Percentiles rank a stretch among this genome's conserved stretches.
These are phyloP conservation scores for Melipona bicolor DNA, from an alignment of 2,888 invertebrate species.

Conservation along the genomic window DNA sequence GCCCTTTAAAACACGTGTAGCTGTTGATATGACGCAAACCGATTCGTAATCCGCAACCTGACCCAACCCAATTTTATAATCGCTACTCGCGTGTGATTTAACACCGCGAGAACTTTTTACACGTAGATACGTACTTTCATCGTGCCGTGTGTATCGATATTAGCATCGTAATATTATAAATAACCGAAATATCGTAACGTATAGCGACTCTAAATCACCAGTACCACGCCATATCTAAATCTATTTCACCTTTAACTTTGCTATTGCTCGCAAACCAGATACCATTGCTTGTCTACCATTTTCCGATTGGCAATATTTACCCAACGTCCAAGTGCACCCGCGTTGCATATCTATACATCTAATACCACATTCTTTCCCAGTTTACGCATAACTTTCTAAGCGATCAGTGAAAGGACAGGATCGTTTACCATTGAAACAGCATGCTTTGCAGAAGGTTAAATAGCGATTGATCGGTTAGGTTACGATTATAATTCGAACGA, in stretches of 20 bases:
- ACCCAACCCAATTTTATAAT: neutral
- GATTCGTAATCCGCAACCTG: conserved; percentile 14
- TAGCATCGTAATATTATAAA: conserved; percentile 4
- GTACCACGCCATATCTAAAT: conserved; percentile 26
- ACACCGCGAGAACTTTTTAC: neutral
- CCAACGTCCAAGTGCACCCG: conserved; percentile 39
- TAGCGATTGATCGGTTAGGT: conserved; percentile 33
- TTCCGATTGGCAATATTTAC: conserved; percentile 28
- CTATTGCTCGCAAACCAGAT: conserved; percentile 28
- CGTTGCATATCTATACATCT: conserved; percentile 47
- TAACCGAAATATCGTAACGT: conserved; percentile 23
- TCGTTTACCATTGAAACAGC: conserved; percentile 53
- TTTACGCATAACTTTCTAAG: conserved; percentile 61
- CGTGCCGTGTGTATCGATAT: conserved; percentile 7
- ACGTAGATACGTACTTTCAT: neutral
- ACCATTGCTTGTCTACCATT: neutral
- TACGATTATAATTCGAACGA: conserved; percentile 3
- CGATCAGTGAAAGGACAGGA: conserved; percentile 59
- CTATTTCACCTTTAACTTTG: conserved; percentile 26
- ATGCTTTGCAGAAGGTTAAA: conserved; percentile 40
- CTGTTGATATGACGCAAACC: neutral
- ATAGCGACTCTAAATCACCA: conserved; percentile 1
- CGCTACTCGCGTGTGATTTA: neutral
- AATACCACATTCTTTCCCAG: conserved; percentile 58
- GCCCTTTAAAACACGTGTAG: conserved; percentile 17